Evolutionary conservation across 2,113 vertebrate species (phyloP).

Genomic region (Hippocampus comes): DNA sequence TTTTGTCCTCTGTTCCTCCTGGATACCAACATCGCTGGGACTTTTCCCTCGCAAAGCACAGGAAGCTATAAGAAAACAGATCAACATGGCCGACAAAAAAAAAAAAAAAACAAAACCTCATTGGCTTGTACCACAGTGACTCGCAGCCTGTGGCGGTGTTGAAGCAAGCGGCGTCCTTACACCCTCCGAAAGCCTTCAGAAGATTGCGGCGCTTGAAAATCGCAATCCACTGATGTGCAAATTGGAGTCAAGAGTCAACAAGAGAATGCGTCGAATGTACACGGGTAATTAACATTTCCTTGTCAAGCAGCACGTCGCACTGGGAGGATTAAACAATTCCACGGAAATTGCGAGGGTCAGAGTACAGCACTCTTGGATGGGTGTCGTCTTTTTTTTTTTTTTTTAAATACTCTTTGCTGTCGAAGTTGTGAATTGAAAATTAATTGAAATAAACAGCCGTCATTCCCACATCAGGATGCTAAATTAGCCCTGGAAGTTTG

Average conservation of each 20-base stretch:
- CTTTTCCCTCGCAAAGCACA: not conserved
- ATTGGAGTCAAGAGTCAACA: slow-evolving; percentile 10
- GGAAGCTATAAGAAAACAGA: not conserved
- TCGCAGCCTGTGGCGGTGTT: not conserved
- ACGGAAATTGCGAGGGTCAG: slow-evolving; percentile 8
- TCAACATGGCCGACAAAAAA: not conserved
- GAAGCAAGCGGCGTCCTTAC: not conserved
- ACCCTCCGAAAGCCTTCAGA: not conserved
- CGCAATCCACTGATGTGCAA: slow-evolving; percentile 4
- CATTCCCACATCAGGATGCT: not conserved
- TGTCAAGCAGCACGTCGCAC: not conserved
- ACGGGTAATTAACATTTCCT: slow-evolving; percentile 6
- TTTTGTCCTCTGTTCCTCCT: not conserved
- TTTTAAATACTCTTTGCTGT: not conserved
- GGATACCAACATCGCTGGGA: not conserved
- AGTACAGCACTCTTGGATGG: not conserved
- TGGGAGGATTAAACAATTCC: slow-evolving; percentile 1
- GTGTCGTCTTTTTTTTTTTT: not conserved
- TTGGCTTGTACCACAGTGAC: not conserved
- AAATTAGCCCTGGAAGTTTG: not conserved
- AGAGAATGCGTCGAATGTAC: slow-evolving; percentile 1
- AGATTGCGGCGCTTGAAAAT: slow-evolving; percentile 4
- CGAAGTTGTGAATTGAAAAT: not conserved
- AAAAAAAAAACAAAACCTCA: not conserved
- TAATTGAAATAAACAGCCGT: not conserved